Conservation (phyloP, 2,888 invertebrate species). For the Hydraecia micacea region DNA sequence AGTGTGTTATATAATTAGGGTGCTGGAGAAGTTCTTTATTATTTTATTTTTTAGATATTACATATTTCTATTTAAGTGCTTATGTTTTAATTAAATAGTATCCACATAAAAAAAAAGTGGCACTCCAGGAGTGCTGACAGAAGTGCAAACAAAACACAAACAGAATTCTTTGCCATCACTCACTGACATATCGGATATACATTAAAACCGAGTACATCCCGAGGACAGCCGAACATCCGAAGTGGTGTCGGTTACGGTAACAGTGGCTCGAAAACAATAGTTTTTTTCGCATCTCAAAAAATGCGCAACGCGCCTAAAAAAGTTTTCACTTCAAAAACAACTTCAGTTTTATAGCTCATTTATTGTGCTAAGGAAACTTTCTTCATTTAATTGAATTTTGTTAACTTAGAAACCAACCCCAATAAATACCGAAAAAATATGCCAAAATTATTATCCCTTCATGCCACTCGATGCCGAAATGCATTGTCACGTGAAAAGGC, state of each 20-base stretch:
- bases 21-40: background rate
- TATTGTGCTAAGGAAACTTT: background rate
- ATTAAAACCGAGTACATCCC: no score
- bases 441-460: background rate
- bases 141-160: no score
- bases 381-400: background rate
- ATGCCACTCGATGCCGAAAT: background rate
- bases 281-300: no score
- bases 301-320: no score
- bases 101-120: background rate
- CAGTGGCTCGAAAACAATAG: no score
- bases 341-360: no score
- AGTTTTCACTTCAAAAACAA: no score
- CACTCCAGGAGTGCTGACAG: no score
- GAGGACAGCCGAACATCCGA: no score
- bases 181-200: no score
- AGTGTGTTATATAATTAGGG: background rate
- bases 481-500: conserved; percentile 6
- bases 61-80: background rate
- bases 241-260: no score
- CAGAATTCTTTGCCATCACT: no score
- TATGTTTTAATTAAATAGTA: background rate
- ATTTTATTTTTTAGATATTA: background rate
- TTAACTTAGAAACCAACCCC: background rate
- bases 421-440: background rate